These are phyloP conservation scores for Otolemur crassicaudatus DNA, from an alignment of 2,797 vertebrate genomes.

Conservation along the genomic window DNA sequence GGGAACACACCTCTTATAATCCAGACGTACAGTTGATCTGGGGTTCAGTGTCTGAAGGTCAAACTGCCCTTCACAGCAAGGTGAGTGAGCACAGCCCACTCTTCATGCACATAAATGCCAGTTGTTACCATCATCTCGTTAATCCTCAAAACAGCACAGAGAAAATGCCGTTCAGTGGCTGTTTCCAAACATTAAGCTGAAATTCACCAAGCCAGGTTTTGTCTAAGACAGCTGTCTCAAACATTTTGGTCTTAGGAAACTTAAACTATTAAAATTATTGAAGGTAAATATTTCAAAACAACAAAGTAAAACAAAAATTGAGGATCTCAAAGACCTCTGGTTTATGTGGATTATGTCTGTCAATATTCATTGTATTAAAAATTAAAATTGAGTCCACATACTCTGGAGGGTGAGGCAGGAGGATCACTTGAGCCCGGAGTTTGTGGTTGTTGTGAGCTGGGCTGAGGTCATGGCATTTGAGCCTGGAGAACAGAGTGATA, in stretches of 20 bases:
- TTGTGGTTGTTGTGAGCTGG: too few species aligned
- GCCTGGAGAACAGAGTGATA: too few species aligned
- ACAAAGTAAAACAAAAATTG: neutral
- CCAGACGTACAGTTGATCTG: neutral
- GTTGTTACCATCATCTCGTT: neutral
- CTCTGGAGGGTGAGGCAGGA: too few species aligned
- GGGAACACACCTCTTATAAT: neutral
- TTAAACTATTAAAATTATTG: neutral
- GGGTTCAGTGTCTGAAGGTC: neutral
- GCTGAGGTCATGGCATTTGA: too few species aligned
- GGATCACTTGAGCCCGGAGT: too few species aligned
- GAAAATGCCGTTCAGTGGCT: neutral
- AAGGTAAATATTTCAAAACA: constrained; percentile 44
- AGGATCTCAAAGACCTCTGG: neutral
- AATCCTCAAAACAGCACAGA: constrained; percentile 23
- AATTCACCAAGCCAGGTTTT: constrained; percentile 13
- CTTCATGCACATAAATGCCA: neutral
- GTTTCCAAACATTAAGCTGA: constrained; percentile 29
- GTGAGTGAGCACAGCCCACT: neutral
- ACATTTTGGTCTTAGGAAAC: neutral
- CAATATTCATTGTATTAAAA: neutral
- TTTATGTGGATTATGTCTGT: constrained; percentile 3
- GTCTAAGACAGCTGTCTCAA: neutral
- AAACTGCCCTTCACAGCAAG: neutral
- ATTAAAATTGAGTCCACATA: neutral